Evolutionary conservation across 2,888 invertebrate species (phyloP), one percentile per base, ranked within the genome.

Genomic region (Polymixis lichenea): DNA sequence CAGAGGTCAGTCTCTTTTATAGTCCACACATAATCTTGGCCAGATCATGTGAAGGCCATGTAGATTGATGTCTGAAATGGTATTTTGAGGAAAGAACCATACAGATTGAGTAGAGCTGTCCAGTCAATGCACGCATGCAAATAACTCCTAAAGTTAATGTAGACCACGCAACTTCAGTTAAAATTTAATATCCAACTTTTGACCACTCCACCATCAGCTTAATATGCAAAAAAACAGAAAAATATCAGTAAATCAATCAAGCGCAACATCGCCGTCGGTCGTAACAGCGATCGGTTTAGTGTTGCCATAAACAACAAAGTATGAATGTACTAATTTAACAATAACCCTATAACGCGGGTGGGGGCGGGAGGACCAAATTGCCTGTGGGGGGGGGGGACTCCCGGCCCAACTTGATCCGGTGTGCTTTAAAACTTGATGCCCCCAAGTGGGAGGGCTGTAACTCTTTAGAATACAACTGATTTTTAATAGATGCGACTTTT

Each of bases 231-330:
- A 81, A 83, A 85, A 78, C 77, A 64, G 71, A 80, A 78, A 82
- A 83, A 84, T 78, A 82, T 83, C 84, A 69, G 84, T 85, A 82
- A 87, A 88, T 88, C 84, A 88, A 90, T 89, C 88, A 89, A 86
- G 88, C 82, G 78, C 85, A 91, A 91, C 91, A 65, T 69, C 65
- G 76, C 79, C 49, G 91, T 88, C 89, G 83, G 86, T 86, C 83
- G 78, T 81, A 89, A 86, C 83, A 88, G 87, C 89, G 89, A 90
- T 90, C 89, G 78, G 78, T 87, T 88, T 87, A 87, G 86, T 86
- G 84, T 89, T 86, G 84, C 86, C 86, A 90, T 93, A 93, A 94
- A 93, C 93, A 91, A 94, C 93, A 93, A 93, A 91, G 92, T 93
- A 92, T 88, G 89, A 87, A 87, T 76, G 78, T 91, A 92, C 92